Evolutionary conservation across 2,797 vertebrate genomes (phyloP).

Genomic region (Lophotriccus pileatus): DNA sequence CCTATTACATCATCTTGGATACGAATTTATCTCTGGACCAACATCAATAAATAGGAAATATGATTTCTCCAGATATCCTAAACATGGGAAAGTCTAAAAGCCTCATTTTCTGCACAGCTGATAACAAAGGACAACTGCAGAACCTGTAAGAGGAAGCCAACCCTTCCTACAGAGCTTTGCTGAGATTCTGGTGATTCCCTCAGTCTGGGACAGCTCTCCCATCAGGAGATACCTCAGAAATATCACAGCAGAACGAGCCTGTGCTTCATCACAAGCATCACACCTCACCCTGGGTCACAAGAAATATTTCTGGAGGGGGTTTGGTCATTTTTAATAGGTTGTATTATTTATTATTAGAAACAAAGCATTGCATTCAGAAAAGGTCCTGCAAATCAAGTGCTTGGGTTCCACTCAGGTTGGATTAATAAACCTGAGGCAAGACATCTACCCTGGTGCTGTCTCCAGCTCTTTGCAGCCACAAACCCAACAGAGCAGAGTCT

Average conservation of each 20-base stretch:
- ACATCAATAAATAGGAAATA: not conserved
- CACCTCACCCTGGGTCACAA: not conserved
- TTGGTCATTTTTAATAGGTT: not conserved
- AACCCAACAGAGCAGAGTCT: not conserved
- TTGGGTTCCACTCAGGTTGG: not conserved
- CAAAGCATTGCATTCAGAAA: not conserved
- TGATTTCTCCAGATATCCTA: not conserved
- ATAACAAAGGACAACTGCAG: not conserved
- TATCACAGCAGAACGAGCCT: not conserved
- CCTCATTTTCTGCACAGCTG: not conserved
- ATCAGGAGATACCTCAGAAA: not conserved
- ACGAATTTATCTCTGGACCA: constrained; percentile 30
- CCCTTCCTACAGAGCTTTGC: not conserved
- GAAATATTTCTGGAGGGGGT: not conserved
- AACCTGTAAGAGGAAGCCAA: not conserved
- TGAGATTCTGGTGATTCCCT: not conserved
- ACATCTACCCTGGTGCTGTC: not conserved
- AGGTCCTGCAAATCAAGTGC: not conserved
- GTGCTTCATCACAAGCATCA: not conserved
- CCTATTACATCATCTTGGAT: constrained; percentile 7
- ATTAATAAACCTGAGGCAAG: not conserved
- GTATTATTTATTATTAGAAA: not conserved
- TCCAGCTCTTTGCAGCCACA: not conserved
- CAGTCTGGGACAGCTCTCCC: not conserved
- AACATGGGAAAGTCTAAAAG: not conserved